Evolutionary conservation across 2,797 vertebrate genomes (phyloP).

Genomic region (Molossus alvarezi): DNA sequence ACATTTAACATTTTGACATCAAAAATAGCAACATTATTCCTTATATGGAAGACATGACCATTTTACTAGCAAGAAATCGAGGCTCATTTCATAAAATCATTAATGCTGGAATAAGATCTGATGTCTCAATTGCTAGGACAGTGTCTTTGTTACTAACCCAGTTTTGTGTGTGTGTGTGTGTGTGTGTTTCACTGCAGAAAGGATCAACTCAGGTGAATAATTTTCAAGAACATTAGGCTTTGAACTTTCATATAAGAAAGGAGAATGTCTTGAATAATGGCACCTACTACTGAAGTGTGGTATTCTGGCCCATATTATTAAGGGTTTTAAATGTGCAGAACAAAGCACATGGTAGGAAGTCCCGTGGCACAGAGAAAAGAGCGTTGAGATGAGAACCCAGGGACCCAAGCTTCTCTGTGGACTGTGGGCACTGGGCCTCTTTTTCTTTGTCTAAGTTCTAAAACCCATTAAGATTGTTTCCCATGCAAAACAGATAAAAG

Average conservation of each 20-base stretch:
- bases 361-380: accelerated
- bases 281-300: not conserved
- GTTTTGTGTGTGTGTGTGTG: not conserved
- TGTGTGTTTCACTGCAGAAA: not conserved
- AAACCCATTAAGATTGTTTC: not conserved
- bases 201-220: not conserved
- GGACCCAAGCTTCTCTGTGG: not conserved
- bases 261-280: not conserved
- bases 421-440: not conserved
- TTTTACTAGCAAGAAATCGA: not conserved
- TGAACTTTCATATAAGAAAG: not conserved
- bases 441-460: not conserved
- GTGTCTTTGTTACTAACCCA: not conserved
- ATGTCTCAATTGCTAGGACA: not conserved
- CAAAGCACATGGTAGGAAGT: not conserved
- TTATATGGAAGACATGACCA: not conserved
- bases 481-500: conserved; percentile 28
- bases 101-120: not conserved
- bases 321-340: not conserved
- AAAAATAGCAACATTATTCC: not conserved
- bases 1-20: not conserved
- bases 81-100: not conserved
- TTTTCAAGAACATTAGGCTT: not conserved
- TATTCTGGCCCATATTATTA: not conserved
- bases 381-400: not conserved